Conservation (phyloP, 92 coral and sea anemone species). For the Scolanthus callimorphus region DNA sequence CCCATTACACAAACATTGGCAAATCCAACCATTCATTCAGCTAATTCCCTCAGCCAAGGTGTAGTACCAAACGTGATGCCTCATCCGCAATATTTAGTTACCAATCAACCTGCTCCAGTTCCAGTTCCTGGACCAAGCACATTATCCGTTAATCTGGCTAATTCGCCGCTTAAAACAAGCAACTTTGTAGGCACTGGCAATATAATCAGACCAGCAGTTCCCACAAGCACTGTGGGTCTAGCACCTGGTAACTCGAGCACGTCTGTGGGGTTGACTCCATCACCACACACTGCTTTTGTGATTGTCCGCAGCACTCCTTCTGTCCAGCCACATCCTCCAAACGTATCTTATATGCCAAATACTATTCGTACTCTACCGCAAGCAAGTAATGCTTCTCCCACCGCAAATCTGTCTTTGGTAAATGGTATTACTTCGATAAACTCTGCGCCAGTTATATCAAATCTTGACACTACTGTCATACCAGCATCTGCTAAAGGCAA, state of each 20-base stretch:
- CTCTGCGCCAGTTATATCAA: background rate
- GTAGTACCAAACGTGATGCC: too few species aligned
- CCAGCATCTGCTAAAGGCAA: background rate
- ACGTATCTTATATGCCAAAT: too few species aligned
- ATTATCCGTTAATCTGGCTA: too few species aligned
- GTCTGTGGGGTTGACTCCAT: slow-evolving; percentile 17
- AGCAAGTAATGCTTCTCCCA: background rate
- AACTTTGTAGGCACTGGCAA: too few species aligned
- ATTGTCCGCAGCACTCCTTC: slow-evolving; percentile 26
- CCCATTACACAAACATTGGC: too few species aligned
- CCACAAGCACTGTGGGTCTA: slow-evolving; percentile 1
- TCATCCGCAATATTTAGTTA: too few species aligned
- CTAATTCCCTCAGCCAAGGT: too few species aligned
- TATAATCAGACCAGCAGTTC: background rate
- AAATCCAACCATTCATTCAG: too few species aligned
- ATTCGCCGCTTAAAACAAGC: too few species aligned
- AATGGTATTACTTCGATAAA: background rate
- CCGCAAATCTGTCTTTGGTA: background rate
- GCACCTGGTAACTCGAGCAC: slow-evolving; percentile 6
- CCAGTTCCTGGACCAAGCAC: too few species aligned
- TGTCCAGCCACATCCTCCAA: background rate
- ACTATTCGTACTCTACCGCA: too few species aligned
- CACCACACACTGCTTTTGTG: slow-evolving; percentile 37
- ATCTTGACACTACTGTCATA: background rate
- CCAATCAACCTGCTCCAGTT: too few species aligned